Base-by-base conservation (phyloP, 2,888 invertebrate genomes). In the Mesochorus sp. region DNA sequence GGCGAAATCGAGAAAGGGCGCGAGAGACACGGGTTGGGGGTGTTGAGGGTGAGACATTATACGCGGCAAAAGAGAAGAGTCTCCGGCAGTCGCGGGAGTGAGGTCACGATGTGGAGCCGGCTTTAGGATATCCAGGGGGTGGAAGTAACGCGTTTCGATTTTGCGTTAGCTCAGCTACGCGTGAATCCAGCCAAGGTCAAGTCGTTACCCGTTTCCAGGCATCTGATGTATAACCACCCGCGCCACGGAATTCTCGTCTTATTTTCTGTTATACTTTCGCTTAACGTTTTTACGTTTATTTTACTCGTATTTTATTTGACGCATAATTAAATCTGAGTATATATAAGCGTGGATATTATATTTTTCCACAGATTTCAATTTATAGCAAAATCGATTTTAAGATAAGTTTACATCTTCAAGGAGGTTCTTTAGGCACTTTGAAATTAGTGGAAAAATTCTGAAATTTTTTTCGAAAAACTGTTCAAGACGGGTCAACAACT, bases 141-240 rank as follows among this genome's bases (percentile, higher is more conserved):
- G 91, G 91, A 91, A 91, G 90, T 91, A 91, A 91, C 91, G 86
- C 88, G 90, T 88, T 91, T 91, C 91, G 91, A 91, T 91, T 91
- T 91, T 91, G 87, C 90, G 89, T 91, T 91, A 91, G 91, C 86
- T 87, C 91, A 91, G 88, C 90, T 90, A 91, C 91, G 91, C 91
- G 91, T 91, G 90, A 91, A 91, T 88, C 90, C 89, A 90, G 89
- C 91, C 91, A 91, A 91, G 91, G 91, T 91, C 91, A 91, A 91
- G 91, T 91, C 89, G 88, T 87, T 88, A 85, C 88, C 88, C 86
- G 87, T 85, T 86, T 87, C 85, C 84, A 84, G 85, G 86, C 85
- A 84, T 88, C 84, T 83, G 81, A n/a, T n/a, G n/a, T n/a, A n/a
- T n/a, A 82, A 62, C 75, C 84, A 81, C 84, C 80, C 81, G 81